These are phyloP conservation scores for Heterochromis multidens DNA, from an alignment of 2,113 vertebrate genomes.

Conservation along the genomic window DNA sequence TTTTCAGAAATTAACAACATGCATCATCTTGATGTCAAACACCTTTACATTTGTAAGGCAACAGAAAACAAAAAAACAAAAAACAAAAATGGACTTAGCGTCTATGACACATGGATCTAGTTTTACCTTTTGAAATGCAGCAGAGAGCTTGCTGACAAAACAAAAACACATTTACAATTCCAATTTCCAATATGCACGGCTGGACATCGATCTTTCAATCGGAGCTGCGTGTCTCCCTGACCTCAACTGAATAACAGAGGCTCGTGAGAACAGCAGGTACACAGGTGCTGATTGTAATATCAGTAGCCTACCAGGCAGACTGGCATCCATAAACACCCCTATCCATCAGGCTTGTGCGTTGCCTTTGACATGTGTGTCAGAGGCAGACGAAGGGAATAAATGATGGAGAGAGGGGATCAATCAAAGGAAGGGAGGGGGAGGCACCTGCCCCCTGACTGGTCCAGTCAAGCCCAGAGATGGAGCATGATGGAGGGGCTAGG, in stretches of 20 bases:
- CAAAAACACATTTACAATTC: conserved; percentile 59
- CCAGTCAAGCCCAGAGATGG: conserved; percentile 66
- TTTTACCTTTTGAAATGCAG: conserved; percentile 33
- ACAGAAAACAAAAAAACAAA: background rate
- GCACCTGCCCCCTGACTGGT: conserved; percentile 64
- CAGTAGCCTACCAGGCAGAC: conserved; percentile 71
- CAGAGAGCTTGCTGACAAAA: conserved; percentile 19
- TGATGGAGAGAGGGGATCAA: conserved; percentile 76
- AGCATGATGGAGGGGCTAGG: conserved; percentile 75
- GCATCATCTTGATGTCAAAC: background rate
- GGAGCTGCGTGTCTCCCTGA: conserved; percentile 44
- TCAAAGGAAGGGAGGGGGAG: conserved; percentile 68
- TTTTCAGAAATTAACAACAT: background rate
- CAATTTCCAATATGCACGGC: conserved; percentile 30
- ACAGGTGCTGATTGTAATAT: conserved; percentile 77
- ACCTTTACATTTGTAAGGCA: background rate
- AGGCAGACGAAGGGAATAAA: conserved; percentile 71
- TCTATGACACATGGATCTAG: background rate
- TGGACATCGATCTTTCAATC: conserved; percentile 66
- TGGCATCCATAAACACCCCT: conserved; percentile 75
- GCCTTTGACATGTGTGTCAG: conserved; percentile 70
- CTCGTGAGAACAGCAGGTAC: conserved; percentile 69
- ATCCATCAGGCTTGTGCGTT: conserved; percentile 76
- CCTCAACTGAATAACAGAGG: conserved; percentile 58
- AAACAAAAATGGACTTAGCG: background rate